Evolutionary conservation across 2,113 vertebrate genomes (phyloP), one percentile per base, ranked within the genome.

Genomic region (Pogona vitticeps): DNA sequence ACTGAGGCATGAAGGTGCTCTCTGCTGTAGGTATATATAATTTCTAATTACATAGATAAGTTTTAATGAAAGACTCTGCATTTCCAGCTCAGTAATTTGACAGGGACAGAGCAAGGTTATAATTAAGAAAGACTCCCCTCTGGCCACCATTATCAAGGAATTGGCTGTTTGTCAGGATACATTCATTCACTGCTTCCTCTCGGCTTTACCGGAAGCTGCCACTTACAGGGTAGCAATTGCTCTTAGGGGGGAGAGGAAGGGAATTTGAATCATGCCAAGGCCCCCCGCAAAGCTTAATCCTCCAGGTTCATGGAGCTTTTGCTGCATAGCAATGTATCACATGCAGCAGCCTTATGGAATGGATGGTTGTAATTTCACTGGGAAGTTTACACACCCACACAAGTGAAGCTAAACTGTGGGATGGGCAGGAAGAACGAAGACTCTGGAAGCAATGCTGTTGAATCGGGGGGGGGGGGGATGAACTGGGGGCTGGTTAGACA

Each of bases 21-120:
- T 90, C 88, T 89, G 93, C 79, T 92, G 86, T 79, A 87, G 93
- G 91, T 90, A 94, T 76, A 73, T 90, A 90, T 80, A 92, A 91
- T 94, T 95, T 94, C 94, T 96, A 95, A 96, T 96, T 95, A 94
- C 92, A 89, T 52, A 91, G 90, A 89, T 91, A 94, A 86, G 79
- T 33, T 2, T 17, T 95, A 95, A 96, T 95, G 94, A 96, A 87
- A 96, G 93, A 92, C 93, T 95, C 78, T 85, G 86, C 86, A 82
- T 76, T 0, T 21, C 88, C 92, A 86, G 89, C 86, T 82, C 87
- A 76, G 70, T n/a, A 84, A 91, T 86, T 89, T 85, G 88, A 91
- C 85, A 65, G 77, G 89, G 91, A 26, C 86, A 88, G 88, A 81
- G 83, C 75, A 87, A 91, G 86, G 78, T 67, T 80, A 73, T 80